These are phyloP conservation scores for Cryptotis parvus DNA, from an alignment of 2,113 vertebrate genomes.

Conservation along the genomic window DNA sequence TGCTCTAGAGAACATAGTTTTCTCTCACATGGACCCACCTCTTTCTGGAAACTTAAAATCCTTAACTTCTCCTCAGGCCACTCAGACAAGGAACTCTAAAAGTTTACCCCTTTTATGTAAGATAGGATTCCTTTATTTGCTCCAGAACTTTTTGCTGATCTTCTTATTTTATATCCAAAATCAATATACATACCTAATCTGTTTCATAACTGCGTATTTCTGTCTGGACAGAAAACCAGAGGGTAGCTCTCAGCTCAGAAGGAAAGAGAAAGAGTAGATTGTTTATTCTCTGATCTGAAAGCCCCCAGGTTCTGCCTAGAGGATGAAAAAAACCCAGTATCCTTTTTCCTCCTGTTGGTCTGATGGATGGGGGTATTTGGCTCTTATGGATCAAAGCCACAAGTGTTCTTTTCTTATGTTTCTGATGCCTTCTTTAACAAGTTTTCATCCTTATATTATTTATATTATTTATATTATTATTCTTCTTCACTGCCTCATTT, in stretches of 20 bases:
- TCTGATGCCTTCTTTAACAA: not conserved
- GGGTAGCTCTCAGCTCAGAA: not conserved
- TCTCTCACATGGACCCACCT: not conserved
- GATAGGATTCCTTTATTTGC: not conserved
- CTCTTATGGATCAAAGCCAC: not conserved
- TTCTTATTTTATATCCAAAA: constrained; percentile 6
- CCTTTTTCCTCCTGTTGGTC: not conserved
- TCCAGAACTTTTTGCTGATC: not conserved
- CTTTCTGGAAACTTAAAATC: not conserved
- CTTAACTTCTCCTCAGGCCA: not conserved
- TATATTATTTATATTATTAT: no score
- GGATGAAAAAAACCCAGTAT: not conserved
- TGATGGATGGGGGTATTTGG: not conserved
- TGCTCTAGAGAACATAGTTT: not conserved
- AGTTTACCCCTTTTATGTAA: not conserved
- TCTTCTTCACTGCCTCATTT: not conserved
- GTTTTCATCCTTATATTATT: not conserved
- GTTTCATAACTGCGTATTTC: constrained; percentile 9
- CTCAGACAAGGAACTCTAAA: not conserved
- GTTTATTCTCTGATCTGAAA: constrained; percentile 16
- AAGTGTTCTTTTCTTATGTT: not conserved
- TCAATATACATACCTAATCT: not conserved
- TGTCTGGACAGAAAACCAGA: not conserved
- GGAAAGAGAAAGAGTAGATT: not conserved
- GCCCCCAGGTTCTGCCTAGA: not conserved